A percentile compares a stretch with the other conserved stretches of the same genome.
phyloP scores from a whole-genome alignment of 2,797 vertebrate genomes.

The Muscicapa comitata region DNA sequence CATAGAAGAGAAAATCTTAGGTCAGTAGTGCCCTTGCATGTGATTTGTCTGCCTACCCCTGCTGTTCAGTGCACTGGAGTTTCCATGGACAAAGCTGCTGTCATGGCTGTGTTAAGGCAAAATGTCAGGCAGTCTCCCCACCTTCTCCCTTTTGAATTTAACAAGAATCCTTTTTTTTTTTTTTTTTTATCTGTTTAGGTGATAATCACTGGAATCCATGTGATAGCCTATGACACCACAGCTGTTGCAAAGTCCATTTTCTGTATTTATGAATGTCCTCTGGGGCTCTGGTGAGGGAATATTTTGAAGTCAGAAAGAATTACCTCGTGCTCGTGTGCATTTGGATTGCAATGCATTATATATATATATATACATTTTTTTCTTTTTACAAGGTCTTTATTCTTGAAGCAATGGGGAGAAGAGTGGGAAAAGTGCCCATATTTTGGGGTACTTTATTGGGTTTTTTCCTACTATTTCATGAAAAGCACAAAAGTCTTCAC shows the following conservation, averaged over 20 bases:
- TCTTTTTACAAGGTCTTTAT: not conserved
- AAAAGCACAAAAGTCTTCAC: not conserved
- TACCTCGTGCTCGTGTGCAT: not conserved
- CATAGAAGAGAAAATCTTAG: not conserved
- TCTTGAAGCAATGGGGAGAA: not conserved
- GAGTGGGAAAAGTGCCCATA: not conserved
- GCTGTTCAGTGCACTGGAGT: not conserved
- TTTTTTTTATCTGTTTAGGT: not conserved
- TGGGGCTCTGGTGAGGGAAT: not conserved
- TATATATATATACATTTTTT: too few relatives aligned
- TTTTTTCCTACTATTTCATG: not conserved
- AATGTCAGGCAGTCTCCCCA: not conserved
- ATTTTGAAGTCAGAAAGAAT: not conserved
- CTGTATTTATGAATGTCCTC: not conserved
- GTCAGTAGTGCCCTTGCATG: not conserved
- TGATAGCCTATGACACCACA: not conserved
- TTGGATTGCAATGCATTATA: not conserved
- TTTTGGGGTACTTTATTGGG: not conserved
- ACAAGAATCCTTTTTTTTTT: not conserved
- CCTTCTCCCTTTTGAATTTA: not conserved
- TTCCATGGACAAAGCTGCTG: not conserved
- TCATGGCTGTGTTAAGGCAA: not conserved
- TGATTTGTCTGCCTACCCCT: not conserved
- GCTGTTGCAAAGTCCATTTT: not conserved
- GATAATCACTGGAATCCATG: not conserved